phyloP scores from a whole-genome alignment of 2,113 vertebrate genomes.

The Petaurus breviceps region DNA sequence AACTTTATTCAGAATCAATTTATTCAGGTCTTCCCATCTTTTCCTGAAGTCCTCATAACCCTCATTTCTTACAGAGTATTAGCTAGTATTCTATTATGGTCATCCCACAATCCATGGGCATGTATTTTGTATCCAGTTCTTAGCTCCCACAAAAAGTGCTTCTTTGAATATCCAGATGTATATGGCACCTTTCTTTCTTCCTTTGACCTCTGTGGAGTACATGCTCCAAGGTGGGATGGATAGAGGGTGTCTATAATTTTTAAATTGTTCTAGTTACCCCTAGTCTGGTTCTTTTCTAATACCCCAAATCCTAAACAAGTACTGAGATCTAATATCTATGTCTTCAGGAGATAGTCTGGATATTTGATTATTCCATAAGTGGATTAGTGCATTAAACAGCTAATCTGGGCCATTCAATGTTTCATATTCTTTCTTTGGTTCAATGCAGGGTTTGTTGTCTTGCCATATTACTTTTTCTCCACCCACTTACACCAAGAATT shows the following conservation, averaged over 20 bases:
- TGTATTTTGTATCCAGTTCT: not conserved
- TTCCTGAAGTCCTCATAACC: no score
- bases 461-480: not conserved
- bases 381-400: not conserved
- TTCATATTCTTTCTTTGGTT: not conserved
- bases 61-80: not conserved
- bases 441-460: not conserved
- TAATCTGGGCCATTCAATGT: not conserved
- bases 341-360: not conserved
- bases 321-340: not conserved
- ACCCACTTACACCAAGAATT: not conserved
- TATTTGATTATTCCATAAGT: not conserved
- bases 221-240: no score
- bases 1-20: not conserved
- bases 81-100: not conserved
- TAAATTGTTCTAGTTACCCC: not conserved
- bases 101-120: not conserved
- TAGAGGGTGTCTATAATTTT: not conserved
- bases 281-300: not conserved
- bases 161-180: not conserved
- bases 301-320: not conserved
- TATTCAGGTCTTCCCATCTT: not conserved
- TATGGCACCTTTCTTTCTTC: not conserved
- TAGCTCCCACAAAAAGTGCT: not conserved
- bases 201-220: not conserved